Conservation (phyloP, 2,113 vertebrate species). For the Cynopterus brachyotis region DNA sequence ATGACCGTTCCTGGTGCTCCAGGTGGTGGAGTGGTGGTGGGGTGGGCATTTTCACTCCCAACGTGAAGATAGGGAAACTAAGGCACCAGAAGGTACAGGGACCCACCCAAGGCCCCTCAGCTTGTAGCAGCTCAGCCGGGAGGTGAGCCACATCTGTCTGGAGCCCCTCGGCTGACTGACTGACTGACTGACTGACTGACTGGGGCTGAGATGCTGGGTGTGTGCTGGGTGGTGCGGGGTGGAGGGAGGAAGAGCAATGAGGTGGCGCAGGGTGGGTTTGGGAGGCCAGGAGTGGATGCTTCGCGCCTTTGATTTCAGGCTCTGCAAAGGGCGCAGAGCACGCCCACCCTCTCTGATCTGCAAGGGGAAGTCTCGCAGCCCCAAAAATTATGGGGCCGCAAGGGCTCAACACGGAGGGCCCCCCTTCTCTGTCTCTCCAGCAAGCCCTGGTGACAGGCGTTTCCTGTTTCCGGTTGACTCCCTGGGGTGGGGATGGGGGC, state of each 20-base stretch:
- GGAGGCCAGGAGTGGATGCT: background rate
- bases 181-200: no score
- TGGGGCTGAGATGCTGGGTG: background rate
- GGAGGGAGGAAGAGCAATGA: background rate
- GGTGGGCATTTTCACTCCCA: background rate
- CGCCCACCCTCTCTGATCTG: background rate
- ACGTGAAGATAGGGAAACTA: background rate
- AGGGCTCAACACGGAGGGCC: background rate
- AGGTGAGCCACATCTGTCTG: background rate
- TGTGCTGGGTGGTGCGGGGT: no score
- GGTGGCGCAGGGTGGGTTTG: background rate
- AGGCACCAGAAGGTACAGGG: background rate
- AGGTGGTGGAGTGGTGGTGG: background rate
- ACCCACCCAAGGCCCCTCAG: background rate
- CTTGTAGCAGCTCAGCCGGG: background rate
- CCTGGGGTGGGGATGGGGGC: conserved; percentile 50
- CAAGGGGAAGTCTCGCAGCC: background rate
- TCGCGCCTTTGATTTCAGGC: background rate
- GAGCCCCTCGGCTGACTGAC: background rate
- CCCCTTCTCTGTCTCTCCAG: background rate
- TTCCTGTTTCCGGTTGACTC: conserved; percentile 73
- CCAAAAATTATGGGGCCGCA: background rate
- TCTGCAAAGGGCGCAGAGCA: background rate
- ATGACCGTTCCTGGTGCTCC: no score
- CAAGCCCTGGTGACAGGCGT: conserved; percentile 54